Evolutionary conservation across 1,140 invertebrate species (phyloP), one percentile per base, ranked within the genome.

Genomic region (Cydia fagiglandana): DNA sequence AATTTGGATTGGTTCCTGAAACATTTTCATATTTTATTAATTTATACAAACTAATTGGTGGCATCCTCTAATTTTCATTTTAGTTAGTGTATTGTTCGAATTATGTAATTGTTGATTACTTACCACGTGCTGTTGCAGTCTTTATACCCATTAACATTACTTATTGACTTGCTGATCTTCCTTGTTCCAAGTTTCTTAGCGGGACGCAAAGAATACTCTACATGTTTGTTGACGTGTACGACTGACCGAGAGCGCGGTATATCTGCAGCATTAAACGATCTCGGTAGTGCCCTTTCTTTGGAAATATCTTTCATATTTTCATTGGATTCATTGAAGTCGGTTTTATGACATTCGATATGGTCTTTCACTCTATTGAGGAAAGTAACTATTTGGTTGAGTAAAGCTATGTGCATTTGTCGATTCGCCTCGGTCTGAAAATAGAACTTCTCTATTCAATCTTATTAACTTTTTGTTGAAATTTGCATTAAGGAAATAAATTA

Each of bases 331-430:
- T 34, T 73, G 5, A 61, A 61, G 20, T 90, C 87, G 45, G 66
- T 80, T 38, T 85, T 88, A 76, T 90, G 87, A 75, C 78, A 81
- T 56, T 94, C 94, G 76, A 96, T 93, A 82, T 95, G 95, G 74
- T 95, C 94, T 79, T 95, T 95, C 10, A 96, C 95, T 86, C 95
- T 94, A 82, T 96, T 96, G 79, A 97, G 88, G 87, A 96, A 97
- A 41, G 94, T 94, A 17, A 96, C 94, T 61, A 97, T 95, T 90
- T 97, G 96, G 86, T 96, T 96, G 94, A 97, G 95, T 78, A 97
- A 94, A 12, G 96, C 96, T 81, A 95, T 94, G 87, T 97, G 96
- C 96, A 97, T 97, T 86, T 96, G 95, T 78, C 95, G 94, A 87
- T 95, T 96, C 28, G 95, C 94, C 89, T 97, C 96, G 79, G 95